These are phyloP conservation scores for cat (Felis catus) DNA, from an alignment of 2,113 vertebrate species.

Conservation along the genomic window DNA sequence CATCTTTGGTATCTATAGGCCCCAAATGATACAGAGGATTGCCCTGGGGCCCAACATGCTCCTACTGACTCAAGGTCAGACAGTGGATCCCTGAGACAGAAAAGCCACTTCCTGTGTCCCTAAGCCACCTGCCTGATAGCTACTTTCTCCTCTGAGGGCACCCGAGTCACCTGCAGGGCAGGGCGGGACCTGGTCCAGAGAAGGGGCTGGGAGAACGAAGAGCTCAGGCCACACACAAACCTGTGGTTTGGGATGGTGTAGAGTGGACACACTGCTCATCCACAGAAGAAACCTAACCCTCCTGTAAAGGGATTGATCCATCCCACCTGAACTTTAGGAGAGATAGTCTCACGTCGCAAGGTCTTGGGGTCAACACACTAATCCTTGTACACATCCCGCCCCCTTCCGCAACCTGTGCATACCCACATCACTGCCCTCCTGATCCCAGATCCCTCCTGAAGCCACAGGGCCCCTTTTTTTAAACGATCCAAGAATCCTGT, in stretches of 20 bases:
- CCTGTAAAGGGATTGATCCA: neutral
- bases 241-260: neutral
- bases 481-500: neutral
- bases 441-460: neutral
- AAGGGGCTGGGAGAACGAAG: neutral
- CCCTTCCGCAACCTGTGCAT: accelerated
- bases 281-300: neutral
- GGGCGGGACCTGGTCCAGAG: neutral
- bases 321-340: neutral
- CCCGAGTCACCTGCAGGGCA: neutral
- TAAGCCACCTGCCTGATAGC: neutral
- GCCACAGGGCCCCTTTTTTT: accelerated
- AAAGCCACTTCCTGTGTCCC: neutral
- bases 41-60: neutral
- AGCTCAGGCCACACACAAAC: accelerated
- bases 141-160: neutral
- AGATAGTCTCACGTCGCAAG: neutral
- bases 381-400: no score
- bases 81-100: neutral
- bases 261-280: neutral
- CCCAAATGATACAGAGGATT: neutral
- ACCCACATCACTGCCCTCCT: neutral
- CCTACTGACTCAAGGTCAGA: conserved; percentile 15
- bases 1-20: neutral
- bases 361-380: neutral